Evolutionary conservation across 2,113 vertebrate species (phyloP), one percentile per base, ranked within the genome.

Genomic region (Urocitellus parryii): DNA sequence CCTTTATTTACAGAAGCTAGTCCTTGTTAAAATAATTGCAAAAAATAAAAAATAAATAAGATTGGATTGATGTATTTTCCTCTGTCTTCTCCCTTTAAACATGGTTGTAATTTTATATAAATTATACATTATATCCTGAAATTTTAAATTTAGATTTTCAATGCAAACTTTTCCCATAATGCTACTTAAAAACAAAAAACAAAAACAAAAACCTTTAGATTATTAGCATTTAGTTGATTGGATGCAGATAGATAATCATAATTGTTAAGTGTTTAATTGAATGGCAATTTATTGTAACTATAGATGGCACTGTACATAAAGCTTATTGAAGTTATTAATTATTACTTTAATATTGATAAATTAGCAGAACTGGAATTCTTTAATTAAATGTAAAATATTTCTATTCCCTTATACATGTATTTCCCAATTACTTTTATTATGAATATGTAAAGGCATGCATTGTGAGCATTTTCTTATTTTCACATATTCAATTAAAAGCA

Each of bases 1-100:
- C 5, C 32, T 45, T 68, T 9, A 58, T 65, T 90, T 77, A 79
- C 7, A 89, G 80, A 70, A 65, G 0, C 8, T 29, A 61, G 32
- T 24, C 1, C 6, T 84, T 48, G 3, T 82, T 76, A 91, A 93
- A 72, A 1, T 82, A 65, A 70, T 72, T 95, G 3, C 17, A 63
- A 27, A 91, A 27, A 91, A 94, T 51, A 42, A 65, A 65, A 63
- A 95, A n/a, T n/a, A n/a, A n/a, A n/a, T n/a, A 88, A 22, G 34
- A 73, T 5, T 78, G 11, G 77, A 45, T 79, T 39, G 0, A 51
- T 72, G 3, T 86, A 37, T 68, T 95, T 83, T 70, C 34, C 37
- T 78, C 6, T 27, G 10, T 20, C 1, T 65, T 27, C 27, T 68
- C 16, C 9, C 39, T 61, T 84, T 32, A 81, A 78, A 77, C 20